A percentile compares a stretch with the other conserved stretches of the same genome.
Conservation (phyloP, 2,113 vertebrate species). For the Leucoraja erinaceus region DNA sequence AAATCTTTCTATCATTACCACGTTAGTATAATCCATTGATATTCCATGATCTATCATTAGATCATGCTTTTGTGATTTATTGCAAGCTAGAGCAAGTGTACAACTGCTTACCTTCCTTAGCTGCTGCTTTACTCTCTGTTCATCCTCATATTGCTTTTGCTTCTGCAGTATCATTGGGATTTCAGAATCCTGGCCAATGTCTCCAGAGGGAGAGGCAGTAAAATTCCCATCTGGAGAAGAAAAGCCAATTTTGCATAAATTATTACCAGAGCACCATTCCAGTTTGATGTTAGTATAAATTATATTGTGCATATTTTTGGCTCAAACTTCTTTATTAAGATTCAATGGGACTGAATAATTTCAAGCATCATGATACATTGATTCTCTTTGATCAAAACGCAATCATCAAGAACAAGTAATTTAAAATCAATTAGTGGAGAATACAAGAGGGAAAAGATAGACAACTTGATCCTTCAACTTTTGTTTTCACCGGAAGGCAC, state of each 20-base stretch:
- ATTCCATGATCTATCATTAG: too few relatives aligned
- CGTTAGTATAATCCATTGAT: neutral
- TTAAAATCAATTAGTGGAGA: neutral
- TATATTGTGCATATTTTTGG: neutral
- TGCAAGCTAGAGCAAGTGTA: neutral
- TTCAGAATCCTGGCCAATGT: slow-evolving; percentile 49
- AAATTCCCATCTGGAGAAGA: slow-evolving; percentile 49
- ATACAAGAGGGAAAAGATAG: neutral
- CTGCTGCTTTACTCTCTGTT: slow-evolving; percentile 69
- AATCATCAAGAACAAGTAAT: neutral
- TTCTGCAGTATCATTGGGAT: slow-evolving; percentile 47
- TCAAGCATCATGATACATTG: neutral
- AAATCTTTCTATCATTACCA: neutral
- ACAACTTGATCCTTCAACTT: neutral
- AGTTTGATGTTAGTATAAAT: neutral
- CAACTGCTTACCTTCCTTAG: slow-evolving; percentile 70
- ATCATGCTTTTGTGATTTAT: neutral
- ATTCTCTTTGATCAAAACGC: neutral
- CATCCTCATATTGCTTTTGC: slow-evolving; percentile 55
- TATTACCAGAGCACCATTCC: neutral
- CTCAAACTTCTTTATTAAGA: neutral
- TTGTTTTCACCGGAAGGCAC: neutral
- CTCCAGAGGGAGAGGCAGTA: slow-evolving; percentile 48
- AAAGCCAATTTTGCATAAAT: neutral
- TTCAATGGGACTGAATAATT: neutral